Evolutionary conservation across 2,113 vertebrate genomes (phyloP).

Genomic region (Cyrtonyx montezumae): DNA sequence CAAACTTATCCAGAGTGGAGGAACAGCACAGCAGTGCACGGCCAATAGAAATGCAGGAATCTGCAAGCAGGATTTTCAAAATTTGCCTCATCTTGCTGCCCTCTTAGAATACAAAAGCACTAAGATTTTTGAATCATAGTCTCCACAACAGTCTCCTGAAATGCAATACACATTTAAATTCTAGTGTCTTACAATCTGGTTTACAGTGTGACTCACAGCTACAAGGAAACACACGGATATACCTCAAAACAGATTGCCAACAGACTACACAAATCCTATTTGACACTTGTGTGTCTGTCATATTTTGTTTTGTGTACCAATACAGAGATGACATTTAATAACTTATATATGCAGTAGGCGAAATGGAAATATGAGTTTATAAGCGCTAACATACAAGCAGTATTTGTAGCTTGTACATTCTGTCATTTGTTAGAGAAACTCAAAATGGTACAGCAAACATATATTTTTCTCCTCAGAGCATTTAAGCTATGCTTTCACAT

Average conservation of each 20-base stretch:
- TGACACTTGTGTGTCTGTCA: background rate
- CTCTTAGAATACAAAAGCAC: background rate
- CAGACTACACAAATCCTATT: background rate
- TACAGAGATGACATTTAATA: constrained; percentile 2
- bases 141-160: background rate
- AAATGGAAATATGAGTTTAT: background rate
- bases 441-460: background rate
- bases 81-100: background rate
- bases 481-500: background rate
- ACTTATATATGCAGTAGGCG: background rate
- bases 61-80: background rate
- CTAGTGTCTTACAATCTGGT: background rate
- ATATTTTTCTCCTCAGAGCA: background rate
- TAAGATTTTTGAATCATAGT: background rate
- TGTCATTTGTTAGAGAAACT: background rate
- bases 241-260: background rate
- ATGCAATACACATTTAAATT: background rate
- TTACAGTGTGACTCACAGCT: background rate
- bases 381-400: background rate
- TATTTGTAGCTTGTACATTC: background rate
- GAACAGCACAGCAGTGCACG: background rate
- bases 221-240: background rate
- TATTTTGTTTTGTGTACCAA: constrained; percentile 1
- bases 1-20: background rate
- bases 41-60: background rate